Evolutionary conservation across 2,797 vertebrate species (phyloP).

Genomic region (Agapornis canus): DNA sequence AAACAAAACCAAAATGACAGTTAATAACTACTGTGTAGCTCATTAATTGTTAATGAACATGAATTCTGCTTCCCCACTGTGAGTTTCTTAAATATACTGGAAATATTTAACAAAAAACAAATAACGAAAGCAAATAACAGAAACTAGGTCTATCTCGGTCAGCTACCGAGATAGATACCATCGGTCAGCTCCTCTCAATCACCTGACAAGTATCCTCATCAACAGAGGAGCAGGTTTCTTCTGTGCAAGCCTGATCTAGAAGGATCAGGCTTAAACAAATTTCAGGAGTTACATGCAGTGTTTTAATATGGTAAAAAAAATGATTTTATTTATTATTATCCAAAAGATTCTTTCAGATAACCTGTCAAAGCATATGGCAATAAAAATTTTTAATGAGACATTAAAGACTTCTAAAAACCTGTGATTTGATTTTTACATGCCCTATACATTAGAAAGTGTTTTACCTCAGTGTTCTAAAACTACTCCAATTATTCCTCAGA

Average conservation of each 20-base stretch:
- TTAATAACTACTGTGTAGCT: not conserved
- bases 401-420: not conserved
- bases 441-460: not conserved
- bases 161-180: too few species aligned
- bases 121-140: not conserved
- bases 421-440: not conserved
- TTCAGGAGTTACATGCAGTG: not conserved
- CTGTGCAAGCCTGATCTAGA: not conserved
- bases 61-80: not conserved
- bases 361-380: not conserved
- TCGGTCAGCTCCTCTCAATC: not conserved
- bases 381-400: not conserved
- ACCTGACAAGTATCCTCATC: not conserved
- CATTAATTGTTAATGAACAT: not conserved
- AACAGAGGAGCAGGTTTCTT: not conserved
- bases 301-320: not conserved
- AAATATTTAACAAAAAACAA: conserved; percentile 11
- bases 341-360: not conserved
- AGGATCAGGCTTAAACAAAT: not conserved
- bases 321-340: not conserved
- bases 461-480: not conserved
- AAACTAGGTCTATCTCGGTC: not conserved
- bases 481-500: not conserved
- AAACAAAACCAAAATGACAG: not conserved
- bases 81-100: not conserved